Base-by-base conservation (phyloP, 2,888 invertebrate genomes). In the Hirtodrosophila histrioides region DNA sequence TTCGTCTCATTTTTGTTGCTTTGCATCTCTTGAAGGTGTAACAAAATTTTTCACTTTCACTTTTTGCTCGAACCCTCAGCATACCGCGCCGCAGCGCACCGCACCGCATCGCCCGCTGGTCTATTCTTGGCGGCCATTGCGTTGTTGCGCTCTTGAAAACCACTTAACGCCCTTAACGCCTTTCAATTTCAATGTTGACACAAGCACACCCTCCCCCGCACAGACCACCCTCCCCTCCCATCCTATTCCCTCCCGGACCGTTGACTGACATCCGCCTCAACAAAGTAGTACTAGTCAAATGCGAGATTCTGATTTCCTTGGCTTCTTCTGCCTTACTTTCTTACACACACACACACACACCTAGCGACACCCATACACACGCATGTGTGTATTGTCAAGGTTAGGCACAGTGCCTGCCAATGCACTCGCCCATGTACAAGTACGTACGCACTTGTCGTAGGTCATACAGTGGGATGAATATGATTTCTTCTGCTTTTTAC, bases 31-130 rank as follows among this genome's bases (percentile, higher is more conserved):
- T 60, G 43, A 75, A 82, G 72, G 76, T 72, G 66, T 50, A 31
- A 51, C 45, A 56, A 49, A 39, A 50, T 65, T 60, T 29, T 48
- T 73, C 75, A 83, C 80, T 81, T 86, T 81, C 70, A 53, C 74
- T 80, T 70, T 70, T 54, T 17, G 17, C 17, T 69, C 24, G 9
- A 31, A 6, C 31, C 31, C 31, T 31, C 3, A n/a, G n/a, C n/a
- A n/a, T n/a, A n/a, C n/a, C n/a, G n/a, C n/a, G n/a, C n/a, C n/a
- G n/a, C n/a, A n/a, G n/a, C n/a, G n/a, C n/a, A n/a, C n/a, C n/a
- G n/a, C n/a, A 3, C 31, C 31, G 8, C 9, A 8, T 2, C 31
- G 31, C 31, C 31, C 4, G 31, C 31, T 31, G 31, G 33, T 17
- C 60, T 35, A 37, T 37, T 45, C 54, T 53, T 33, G 29, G 60